Conservation (phyloP, 2,113 vertebrate genomes). For the Limanda limanda region DNA sequence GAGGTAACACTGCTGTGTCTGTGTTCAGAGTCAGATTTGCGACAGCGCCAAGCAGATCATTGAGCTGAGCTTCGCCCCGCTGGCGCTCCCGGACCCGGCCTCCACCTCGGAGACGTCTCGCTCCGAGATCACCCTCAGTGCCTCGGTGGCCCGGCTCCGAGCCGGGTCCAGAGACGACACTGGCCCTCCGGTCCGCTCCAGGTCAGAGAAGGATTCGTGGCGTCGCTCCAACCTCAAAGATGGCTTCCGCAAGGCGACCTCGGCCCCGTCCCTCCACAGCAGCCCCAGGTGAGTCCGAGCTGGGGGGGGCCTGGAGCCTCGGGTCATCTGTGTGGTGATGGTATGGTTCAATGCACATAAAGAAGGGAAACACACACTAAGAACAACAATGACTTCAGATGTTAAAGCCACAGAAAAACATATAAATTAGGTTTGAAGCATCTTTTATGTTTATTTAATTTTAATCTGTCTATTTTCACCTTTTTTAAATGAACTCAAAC, state of each 20-base stretch:
- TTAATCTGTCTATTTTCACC: too few species aligned
- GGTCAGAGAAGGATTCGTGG: conserved; percentile 48
- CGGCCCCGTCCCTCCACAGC: conserved; percentile 57
- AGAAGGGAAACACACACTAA: too few species aligned
- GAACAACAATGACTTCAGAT: too few species aligned
- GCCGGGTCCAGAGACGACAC: conserved; percentile 36
- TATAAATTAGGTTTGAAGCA: too few species aligned
- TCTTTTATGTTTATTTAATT: neutral
- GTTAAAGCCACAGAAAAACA: too few species aligned
- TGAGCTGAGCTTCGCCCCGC: conserved; percentile 86
- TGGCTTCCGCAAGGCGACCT: conserved; percentile 67
- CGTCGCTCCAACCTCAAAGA: conserved; percentile 57
- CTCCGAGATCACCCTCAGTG: conserved; percentile 52
- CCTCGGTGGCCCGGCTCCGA: conserved; percentile 30
- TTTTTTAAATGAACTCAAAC: too few species aligned
- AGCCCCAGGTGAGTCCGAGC: conserved; percentile 57
- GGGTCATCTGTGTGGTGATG: too few species aligned
- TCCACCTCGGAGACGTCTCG: conserved; percentile 46
- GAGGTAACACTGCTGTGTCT: neutral
- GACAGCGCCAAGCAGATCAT: conserved; percentile 87
- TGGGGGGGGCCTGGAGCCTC: too few species aligned
- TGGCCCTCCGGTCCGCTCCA: conserved; percentile 27
- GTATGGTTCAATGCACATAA: too few species aligned
- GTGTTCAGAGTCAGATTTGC: conserved; percentile 83
- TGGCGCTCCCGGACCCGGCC: conserved; percentile 78